Evolutionary conservation across 2,113 vertebrate species (phyloP).

Genomic region (Loxodonta africana): DNA sequence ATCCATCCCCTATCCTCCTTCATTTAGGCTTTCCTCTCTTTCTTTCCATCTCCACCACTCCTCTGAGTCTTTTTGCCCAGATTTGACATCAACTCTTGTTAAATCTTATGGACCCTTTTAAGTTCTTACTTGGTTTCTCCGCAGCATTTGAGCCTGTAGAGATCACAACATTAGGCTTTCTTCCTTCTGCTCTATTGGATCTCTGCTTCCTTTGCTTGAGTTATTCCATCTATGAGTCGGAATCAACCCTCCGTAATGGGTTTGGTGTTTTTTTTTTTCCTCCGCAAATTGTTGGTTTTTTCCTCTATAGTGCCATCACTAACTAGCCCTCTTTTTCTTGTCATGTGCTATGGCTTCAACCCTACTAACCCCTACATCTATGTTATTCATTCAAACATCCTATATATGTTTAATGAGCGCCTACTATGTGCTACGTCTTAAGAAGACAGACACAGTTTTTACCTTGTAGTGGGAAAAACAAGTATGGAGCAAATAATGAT

Average conservation of each 20-base stretch:
- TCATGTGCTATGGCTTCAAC: not conserved
- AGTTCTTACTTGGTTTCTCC: not conserved
- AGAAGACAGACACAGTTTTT: slow-evolving; percentile 1
- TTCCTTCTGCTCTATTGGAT: not conserved
- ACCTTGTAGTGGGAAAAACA: slow-evolving; percentile 5
- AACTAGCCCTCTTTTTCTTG: not conserved
- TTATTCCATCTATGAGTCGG: not conserved
- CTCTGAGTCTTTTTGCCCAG: not conserved
- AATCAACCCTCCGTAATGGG: not conserved
- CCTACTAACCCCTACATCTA: not conserved
- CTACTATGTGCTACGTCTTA: not conserved
- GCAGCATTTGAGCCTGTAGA: not conserved
- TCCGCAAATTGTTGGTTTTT: too few species aligned
- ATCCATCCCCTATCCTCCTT: not conserved
- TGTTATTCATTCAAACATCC: not conserved
- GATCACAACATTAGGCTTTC: not conserved
- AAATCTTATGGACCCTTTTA: not conserved
- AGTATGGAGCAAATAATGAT: not conserved
- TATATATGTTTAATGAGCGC: slow-evolving; percentile 15
- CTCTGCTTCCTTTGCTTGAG: not conserved
- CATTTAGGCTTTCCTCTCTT: not conserved
- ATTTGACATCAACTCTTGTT: not conserved
- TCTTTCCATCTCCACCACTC: not conserved
- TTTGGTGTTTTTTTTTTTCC: not conserved
- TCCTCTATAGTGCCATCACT: not conserved